phyloP scores from a whole-genome alignment of 2,888 invertebrate genomes.

The Pseudococcus longispinus region DNA sequence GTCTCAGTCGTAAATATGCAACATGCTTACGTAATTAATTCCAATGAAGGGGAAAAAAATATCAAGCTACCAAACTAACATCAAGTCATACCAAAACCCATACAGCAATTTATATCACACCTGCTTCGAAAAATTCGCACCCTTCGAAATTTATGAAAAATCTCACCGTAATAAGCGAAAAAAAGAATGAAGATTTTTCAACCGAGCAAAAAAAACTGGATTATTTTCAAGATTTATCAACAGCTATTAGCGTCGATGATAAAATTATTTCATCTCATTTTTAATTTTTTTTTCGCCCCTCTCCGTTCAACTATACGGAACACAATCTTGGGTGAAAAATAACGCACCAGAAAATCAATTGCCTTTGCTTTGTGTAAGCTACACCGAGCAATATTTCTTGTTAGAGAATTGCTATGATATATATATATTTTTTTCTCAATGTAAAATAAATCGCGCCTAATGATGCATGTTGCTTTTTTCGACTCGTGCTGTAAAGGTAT shows the following conservation, averaged over 20 bases:
- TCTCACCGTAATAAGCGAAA: background rate
- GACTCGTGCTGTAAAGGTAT: background rate
- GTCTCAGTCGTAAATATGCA: background rate
- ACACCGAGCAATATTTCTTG: slow-evolving; percentile 12
- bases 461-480: background rate
- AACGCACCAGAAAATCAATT: slow-evolving; percentile 3
- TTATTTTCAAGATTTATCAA: background rate
- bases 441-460: slow-evolving; percentile 24
- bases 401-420: slow-evolving; percentile 3
- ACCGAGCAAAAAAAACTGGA: background rate
- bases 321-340: slow-evolving; percentile 6
- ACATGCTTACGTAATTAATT: background rate
- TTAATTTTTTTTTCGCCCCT: background rate
- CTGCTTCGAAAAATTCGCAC: background rate
- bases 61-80: background rate
- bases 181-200: background rate
- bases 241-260: background rate
- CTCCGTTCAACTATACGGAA: too few species aligned
- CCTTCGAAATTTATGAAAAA: background rate
- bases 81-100: background rate
- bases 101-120: background rate
- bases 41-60: background rate
- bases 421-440: background rate
- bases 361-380: background rate
- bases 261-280: slow-evolving; percentile 40